Evolutionary conservation across 92 coral and sea anemone species (phyloP).

Genomic region (Virgularia gustaviana): DNA sequence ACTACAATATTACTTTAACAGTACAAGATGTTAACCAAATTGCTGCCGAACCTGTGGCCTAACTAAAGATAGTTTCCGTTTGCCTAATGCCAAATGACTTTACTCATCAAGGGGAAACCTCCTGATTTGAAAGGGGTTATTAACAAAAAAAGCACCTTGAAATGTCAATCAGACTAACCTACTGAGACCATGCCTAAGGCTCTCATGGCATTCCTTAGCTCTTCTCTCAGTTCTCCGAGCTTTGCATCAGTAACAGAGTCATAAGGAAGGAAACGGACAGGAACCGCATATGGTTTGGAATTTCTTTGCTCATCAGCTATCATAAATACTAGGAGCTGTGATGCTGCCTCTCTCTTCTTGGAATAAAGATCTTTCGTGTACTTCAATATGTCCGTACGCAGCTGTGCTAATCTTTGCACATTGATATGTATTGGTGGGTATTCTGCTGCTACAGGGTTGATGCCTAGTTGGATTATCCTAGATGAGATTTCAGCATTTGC

Average conservation of each 20-base stretch:
- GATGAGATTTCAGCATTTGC: conserved; percentile 6
- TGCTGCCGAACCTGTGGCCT: too few species aligned
- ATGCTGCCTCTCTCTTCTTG: conserved; percentile 16
- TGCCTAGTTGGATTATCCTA: not conserved
- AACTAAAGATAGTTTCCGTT: too few species aligned
- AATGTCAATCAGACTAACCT: too few species aligned
- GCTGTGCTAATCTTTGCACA: not conserved
- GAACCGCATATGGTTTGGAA: conserved; percentile 24
- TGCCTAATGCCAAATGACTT: too few species aligned
- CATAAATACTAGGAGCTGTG: conserved; percentile 16
- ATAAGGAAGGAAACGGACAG: conserved; percentile 12
- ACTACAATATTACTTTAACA: too few species aligned
- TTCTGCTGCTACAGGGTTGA: not conserved
- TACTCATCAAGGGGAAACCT: too few species aligned
- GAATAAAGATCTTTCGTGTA: conserved; percentile 1
- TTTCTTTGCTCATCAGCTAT: conserved; percentile 29
- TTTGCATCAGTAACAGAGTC: conserved; percentile 5
- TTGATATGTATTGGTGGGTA: not conserved
- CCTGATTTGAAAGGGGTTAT: too few species aligned
- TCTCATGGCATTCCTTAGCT: conserved; percentile 14
- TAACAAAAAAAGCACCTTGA: too few species aligned
- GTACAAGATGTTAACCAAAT: too few species aligned
- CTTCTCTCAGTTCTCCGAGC: conserved; percentile 3
- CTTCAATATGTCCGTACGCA: not conserved
- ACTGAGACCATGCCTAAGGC: conserved; percentile 7